These are phyloP conservation scores for Myodes glareolus DNA, from an alignment of 2,113 vertebrate species.

Conservation along the genomic window DNA sequence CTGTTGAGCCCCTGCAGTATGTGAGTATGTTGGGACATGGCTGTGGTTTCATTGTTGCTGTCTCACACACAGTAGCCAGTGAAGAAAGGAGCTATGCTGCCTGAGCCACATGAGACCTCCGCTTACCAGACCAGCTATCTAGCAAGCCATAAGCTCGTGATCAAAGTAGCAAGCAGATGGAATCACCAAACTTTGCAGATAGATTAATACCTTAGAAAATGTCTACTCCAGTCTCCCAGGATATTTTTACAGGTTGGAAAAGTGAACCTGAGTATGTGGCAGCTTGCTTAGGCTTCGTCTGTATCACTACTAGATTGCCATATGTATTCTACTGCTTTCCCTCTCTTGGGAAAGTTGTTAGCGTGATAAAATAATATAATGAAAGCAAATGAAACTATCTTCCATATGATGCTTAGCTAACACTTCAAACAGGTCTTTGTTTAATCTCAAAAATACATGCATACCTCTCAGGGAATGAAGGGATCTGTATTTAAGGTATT, in stretches of 20 bases:
- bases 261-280: background rate
- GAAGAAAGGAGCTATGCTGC: background rate
- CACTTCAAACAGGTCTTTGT: background rate
- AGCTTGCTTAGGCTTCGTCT: background rate
- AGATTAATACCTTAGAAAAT: slow-evolving; percentile 26
- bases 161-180: slow-evolving; percentile 21
- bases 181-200: background rate
- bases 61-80: background rate
- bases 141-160: background rate
- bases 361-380: background rate
- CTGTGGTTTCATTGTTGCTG: background rate
- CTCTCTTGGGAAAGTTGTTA: background rate
- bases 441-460: background rate
- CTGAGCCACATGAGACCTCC: background rate
- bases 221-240: background rate
- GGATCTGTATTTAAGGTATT: slow-evolving; percentile 4
- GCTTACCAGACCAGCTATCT: background rate
- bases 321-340: background rate
- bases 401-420: background rate
- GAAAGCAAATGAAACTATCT: background rate
- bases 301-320: background rate
- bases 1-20: background rate
- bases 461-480: background rate
- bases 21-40: background rate
- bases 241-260: background rate